These are phyloP conservation scores for Scaptomyza polygonia DNA, from an alignment of 2,888 invertebrate species.

Conservation along the genomic window DNA sequence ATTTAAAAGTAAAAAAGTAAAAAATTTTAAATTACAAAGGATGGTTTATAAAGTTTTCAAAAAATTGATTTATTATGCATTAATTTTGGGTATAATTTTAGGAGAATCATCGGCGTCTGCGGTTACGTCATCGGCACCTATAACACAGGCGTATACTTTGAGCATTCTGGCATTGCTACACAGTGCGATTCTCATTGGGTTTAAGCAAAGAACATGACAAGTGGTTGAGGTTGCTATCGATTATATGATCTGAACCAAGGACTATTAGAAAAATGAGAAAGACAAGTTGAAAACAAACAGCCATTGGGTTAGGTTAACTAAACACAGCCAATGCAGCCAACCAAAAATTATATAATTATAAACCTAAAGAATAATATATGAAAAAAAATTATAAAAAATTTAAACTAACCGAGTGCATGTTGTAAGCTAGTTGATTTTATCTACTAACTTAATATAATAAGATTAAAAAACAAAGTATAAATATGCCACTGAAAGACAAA, in stretches of 20 bases:
- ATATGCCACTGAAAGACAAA: neutral
- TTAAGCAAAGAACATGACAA: slow-evolving; percentile 81
- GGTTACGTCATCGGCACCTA: slow-evolving; percentile 83
- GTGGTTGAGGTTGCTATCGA: slow-evolving; percentile 52
- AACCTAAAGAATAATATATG: slow-evolving; percentile 24
- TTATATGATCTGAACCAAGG: slow-evolving; percentile 20
- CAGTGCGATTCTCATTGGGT: slow-evolving; percentile 74
- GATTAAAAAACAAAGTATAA: slow-evolving; percentile 4
- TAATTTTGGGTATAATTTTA: too few relatives aligned
- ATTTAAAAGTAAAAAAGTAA: too few relatives aligned
- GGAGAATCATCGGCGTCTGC: slow-evolving; percentile 84
- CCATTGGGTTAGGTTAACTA: slow-evolving; percentile 25
- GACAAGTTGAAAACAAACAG: slow-evolving; percentile 11
- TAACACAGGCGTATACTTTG: slow-evolving; percentile 78
- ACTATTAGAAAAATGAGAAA: slow-evolving; percentile 26
- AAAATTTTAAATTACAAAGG: too few relatives aligned
- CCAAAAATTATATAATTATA: slow-evolving; percentile 28
- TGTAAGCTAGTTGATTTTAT: slow-evolving; percentile 77
- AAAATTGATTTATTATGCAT: too few relatives aligned
- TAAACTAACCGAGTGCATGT: slow-evolving; percentile 61
- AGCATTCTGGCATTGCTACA: slow-evolving; percentile 76
- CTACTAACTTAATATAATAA: slow-evolving; percentile 49
- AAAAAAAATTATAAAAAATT: slow-evolving; percentile 45
- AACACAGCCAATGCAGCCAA: slow-evolving; percentile 48
- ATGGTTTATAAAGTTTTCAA: too few relatives aligned